A percentile compares a stretch with the other conserved stretches of the same genome.
phyloP scores from a whole-genome alignment of 2,113 vertebrate genomes.

The Tyto alba region DNA sequence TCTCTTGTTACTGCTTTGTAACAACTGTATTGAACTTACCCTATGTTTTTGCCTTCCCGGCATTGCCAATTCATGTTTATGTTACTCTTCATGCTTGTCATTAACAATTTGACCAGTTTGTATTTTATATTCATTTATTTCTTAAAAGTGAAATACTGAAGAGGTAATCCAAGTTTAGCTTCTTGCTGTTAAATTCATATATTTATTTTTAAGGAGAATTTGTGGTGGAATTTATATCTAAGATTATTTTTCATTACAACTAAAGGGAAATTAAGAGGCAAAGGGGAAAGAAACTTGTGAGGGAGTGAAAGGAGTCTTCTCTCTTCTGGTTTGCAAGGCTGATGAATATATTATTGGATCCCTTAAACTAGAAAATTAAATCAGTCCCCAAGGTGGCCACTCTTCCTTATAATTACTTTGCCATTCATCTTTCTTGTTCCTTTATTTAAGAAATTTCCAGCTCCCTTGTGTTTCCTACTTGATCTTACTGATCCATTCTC shows the following conservation, averaged over 20 bases:
- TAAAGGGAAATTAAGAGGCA: background rate
- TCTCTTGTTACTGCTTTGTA: background rate
- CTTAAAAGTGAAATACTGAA: background rate
- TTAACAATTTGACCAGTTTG: background rate
- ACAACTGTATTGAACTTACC: background rate
- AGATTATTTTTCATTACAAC: background rate
- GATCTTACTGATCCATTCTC: background rate
- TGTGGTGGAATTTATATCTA: background rate
- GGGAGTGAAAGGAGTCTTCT: background rate
- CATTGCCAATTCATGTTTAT: background rate
- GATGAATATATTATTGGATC: background rate
- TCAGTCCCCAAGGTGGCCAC: rapidly evolving
- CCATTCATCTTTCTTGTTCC: background rate
- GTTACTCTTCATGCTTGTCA: background rate
- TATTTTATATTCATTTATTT: background rate
- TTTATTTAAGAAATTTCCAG: background rate
- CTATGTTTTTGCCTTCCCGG: background rate
- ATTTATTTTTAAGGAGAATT: background rate
- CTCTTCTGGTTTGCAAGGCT: background rate
- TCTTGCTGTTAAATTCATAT: background rate
- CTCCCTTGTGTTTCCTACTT: background rate
- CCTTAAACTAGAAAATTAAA: background rate
- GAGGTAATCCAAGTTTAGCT: background rate
- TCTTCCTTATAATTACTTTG: background rate
- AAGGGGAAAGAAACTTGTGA: background rate